phyloP scores from a whole-genome alignment of 2,888 invertebrate species.

The Melinaea menophilus region DNA sequence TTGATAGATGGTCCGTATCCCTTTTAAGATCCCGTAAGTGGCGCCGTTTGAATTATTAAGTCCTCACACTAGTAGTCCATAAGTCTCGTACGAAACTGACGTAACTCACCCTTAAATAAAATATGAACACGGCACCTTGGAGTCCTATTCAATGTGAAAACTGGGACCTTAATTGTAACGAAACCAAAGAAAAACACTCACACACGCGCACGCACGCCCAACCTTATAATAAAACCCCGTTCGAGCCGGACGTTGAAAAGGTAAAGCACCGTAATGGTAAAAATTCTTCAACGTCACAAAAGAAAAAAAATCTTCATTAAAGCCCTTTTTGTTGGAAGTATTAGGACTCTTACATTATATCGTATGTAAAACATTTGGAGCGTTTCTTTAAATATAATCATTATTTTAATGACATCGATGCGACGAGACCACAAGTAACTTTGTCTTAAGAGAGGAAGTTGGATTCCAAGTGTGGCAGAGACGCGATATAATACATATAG shows the following conservation, averaged over 20 bases:
- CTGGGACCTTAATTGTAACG: background rate
- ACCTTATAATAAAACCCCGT: background rate
- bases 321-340: conserved; percentile 16
- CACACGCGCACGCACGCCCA: background rate
- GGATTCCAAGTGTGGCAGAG: conserved; percentile 28
- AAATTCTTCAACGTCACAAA: conserved; percentile 18
- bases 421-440: conserved; percentile 26
- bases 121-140: too few relatives aligned
- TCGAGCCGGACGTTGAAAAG: background rate
- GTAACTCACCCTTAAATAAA: too few relatives aligned
- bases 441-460: conserved; percentile 23
- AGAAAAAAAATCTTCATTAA: conserved; percentile 21
- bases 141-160: too few relatives aligned
- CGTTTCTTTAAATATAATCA: conserved; percentile 13
- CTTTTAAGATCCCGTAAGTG: too few relatives aligned
- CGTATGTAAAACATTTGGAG: too few relatives aligned
- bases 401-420: conserved; percentile 18
- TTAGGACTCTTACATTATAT: conserved; percentile 3
- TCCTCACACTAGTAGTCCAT: too few relatives aligned
- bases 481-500: conserved; percentile 21
- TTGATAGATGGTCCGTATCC: too few relatives aligned
- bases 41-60: too few relatives aligned
- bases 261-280: conserved; percentile 15
- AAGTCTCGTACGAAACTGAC: too few relatives aligned
- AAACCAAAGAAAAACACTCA: background rate